Evolutionary conservation across 2,888 invertebrate species (phyloP), one percentile per base, ranked within the genome.

Genomic region (Eupeodes luniger): DNA sequence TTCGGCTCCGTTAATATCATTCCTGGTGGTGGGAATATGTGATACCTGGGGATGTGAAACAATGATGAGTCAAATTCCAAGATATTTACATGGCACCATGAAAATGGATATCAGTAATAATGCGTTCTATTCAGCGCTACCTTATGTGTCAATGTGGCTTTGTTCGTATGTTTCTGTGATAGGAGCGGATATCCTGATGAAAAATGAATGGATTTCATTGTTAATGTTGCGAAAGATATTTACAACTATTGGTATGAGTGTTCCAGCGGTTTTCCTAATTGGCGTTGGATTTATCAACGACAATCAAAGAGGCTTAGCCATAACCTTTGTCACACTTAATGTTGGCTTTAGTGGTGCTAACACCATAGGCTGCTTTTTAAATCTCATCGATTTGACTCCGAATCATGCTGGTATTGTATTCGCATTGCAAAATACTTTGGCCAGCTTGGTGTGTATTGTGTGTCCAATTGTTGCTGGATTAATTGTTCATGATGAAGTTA

Each of bases 21-120:
- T 93, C 36, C 91, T 95, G 2, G 92, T 96, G 0, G 95, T 95
- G 5, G 40, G 40, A 3, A 6, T 44, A 5, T 62, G 62, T 12
- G 95, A 96, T 85, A 95, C 95, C 87, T 96, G 96, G 96, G 96
- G 96, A 0, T 95, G 95, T 92, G 95, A 95, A 94, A 96, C 95
- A 0, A 93, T 96, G 49, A 94, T 96, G 90, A 95, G 96, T 0
- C 95, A 96, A 92, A 85, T 91, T 85, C 96, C 96, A 0, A 94
- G 95, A 0, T 96, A 96, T 91, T 94, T 96, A 94, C 94, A 94
- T 79, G 94, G 94, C 69, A 95, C 96, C 0, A 93, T 96, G 0
- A 93, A 94, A n/a, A 95, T 95, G 88, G 93, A 96, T 57, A 95
- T 96, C 40, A 94, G 95, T 91, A 91, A 94, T 92, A 94, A 94